A percentile compares a stretch with the other conserved stretches of the same genome.
These are phyloP conservation scores for Zosterops borbonicus DNA, from an alignment of 2,113 vertebrate species.

Conservation along the genomic window DNA sequence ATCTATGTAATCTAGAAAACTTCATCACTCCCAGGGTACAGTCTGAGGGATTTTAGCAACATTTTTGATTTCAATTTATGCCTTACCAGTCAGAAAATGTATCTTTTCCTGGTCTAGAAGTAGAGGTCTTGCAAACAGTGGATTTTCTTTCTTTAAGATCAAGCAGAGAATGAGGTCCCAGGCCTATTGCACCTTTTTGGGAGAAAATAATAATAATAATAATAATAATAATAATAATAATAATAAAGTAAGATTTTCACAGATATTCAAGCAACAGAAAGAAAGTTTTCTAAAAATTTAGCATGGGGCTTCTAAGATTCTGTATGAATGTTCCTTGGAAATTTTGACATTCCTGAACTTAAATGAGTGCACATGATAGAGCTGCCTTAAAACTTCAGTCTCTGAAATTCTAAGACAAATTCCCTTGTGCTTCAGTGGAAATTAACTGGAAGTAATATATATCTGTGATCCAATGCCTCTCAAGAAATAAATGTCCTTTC, in stretches of 20 bases:
- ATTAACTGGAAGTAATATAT: not conserved
- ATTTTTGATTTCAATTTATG: not conserved
- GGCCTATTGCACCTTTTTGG: not conserved
- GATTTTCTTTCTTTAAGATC: not conserved
- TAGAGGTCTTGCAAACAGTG: not conserved
- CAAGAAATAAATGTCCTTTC: not conserved
- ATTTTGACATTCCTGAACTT: not conserved
- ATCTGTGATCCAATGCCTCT: not conserved
- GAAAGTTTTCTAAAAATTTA: not conserved
- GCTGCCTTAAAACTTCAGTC: not conserved
- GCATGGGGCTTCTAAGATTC: not conserved
- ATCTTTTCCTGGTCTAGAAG: not conserved
- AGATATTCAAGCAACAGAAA: not conserved
- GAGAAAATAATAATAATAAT: no score
- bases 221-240: no score
- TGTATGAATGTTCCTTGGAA: not conserved
- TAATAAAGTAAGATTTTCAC: not conserved
- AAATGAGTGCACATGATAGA: not conserved
- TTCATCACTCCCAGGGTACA: not conserved
- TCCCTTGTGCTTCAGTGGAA: not conserved
- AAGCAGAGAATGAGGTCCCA: not conserved
- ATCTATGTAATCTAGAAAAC: not conserved
- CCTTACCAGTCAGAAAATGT: not conserved
- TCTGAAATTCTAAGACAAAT: conserved; percentile 1
- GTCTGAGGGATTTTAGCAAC: not conserved